Percentiles rank a stretch among this genome's conserved stretches.
phyloP scores from a whole-genome alignment of 1,140 invertebrate species.

The Elysia chlorotica region DNA sequence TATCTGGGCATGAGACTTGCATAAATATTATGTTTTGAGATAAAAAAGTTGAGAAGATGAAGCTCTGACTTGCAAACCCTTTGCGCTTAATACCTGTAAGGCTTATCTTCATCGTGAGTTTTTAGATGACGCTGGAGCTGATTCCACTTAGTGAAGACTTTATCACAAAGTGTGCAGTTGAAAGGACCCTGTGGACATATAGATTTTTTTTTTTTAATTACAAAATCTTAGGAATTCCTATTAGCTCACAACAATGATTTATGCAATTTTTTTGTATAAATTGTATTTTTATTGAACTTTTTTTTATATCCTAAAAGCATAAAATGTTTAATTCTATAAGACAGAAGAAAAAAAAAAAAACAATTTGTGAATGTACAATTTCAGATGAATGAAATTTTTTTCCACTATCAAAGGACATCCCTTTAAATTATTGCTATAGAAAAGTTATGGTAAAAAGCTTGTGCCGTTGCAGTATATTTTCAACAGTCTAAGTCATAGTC shows the following conservation, averaged over 20 bases:
- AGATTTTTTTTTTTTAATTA: not conserved
- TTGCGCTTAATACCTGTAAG: slow-evolving; percentile 63
- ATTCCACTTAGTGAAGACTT: slow-evolving; percentile 66
- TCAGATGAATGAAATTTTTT: no score
- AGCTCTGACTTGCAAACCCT: no score
- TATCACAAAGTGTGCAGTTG: slow-evolving; percentile 67
- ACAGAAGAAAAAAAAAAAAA: not conserved
- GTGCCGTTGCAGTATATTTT: no score
- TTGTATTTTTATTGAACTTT: not conserved
- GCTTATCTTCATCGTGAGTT: slow-evolving; percentile 70
- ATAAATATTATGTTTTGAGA: no score
- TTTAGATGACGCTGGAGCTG: slow-evolving; percentile 67
- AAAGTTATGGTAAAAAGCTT: no score
- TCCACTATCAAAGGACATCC: no score
- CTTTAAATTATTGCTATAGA: no score
- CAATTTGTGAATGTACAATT: not conserved
- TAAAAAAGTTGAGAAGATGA: no score
- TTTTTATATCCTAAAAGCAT: no score
- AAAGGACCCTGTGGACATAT: slow-evolving; percentile 57
- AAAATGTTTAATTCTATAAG: not conserved
- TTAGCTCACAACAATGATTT: not conserved
- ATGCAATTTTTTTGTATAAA: not conserved
- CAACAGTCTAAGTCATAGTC: no score
- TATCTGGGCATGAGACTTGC: no score
- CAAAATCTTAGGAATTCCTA: not conserved